Evolutionary conservation across 1,140 invertebrate genomes (phyloP).

Genomic region (Cyclargus thomasi): DNA sequence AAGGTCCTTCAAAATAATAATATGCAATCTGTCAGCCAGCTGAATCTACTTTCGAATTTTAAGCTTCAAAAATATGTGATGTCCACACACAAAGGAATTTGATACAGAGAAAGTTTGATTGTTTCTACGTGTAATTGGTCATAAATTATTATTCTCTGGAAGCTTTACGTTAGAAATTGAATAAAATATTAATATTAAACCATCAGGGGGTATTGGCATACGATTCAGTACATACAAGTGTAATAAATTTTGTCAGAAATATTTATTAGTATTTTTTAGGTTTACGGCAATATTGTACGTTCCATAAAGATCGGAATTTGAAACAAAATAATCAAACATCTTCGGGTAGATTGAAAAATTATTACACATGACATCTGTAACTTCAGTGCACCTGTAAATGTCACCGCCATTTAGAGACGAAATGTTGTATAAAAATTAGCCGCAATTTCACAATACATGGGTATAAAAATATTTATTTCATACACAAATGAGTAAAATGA

Average conservation of each 20-base stretch:
- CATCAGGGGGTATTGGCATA: neutral
- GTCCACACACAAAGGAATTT: neutral
- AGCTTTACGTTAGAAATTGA: neutral
- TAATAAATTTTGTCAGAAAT: neutral
- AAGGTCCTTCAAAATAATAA: no score
- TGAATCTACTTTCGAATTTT: neutral
- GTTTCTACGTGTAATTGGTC: neutral
- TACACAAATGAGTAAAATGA: no score
- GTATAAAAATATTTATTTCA: no score
- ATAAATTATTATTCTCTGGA: neutral
- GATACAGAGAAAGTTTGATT: constrained; percentile 6
- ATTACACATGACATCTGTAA: no score
- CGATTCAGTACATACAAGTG: neutral
- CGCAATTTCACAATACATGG: no score
- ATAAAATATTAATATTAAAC: constrained; percentile 8
- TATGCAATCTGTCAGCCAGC: neutral
- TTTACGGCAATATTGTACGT: no score
- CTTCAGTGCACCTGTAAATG: no score
- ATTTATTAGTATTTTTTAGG: neutral
- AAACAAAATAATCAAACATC: no score
- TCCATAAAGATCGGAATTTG: no score
- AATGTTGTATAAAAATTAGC: no score
- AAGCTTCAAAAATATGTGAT: neutral
- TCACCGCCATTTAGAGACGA: no score
- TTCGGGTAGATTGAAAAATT: no score